phyloP scores from a whole-genome alignment of 2,888 invertebrate species.

The Pheosia gnoma region DNA sequence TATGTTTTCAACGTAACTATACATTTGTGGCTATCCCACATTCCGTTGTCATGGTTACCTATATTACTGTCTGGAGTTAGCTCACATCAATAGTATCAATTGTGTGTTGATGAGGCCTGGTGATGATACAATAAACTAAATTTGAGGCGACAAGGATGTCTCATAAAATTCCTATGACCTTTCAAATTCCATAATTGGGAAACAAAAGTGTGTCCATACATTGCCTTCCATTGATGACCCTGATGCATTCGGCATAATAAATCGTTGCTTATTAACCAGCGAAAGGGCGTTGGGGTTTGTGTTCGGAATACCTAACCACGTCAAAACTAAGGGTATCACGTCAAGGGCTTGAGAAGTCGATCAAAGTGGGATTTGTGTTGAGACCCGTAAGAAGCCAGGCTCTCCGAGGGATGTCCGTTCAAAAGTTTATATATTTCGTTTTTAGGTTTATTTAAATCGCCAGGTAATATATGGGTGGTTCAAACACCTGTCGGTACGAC shows the following conservation, averaged over 20 bases:
- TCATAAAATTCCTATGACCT: not conserved
- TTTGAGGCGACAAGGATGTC: too few species aligned
- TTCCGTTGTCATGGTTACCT: too few species aligned
- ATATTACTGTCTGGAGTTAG: too few species aligned
- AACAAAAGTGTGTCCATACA: not conserved
- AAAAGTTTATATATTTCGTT: constrained; percentile 72
- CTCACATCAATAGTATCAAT: too few species aligned
- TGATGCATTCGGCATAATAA: not conserved
- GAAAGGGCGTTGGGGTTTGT: constrained; percentile 40
- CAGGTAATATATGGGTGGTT: constrained; percentile 53
- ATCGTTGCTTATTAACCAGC: constrained; percentile 2
- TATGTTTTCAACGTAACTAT: not conserved
- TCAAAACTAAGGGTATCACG: constrained; percentile 56
- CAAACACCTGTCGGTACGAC: not conserved
- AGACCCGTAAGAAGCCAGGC: constrained; percentile 49
- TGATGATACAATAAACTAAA: too few species aligned
- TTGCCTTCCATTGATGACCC: not conserved
- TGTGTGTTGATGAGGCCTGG: too few species aligned
- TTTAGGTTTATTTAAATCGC: constrained; percentile 65
- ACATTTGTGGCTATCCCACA: not conserved
- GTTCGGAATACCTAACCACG: constrained; percentile 57
- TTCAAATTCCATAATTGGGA: not conserved
- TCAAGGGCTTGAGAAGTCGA: constrained; percentile 63
- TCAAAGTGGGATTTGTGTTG: constrained; percentile 75
- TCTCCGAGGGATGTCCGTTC: constrained; percentile 52